Percentiles rank a stretch among this genome's conserved stretches.
These are phyloP conservation scores for Hipparchia sbordonii DNA, from an alignment of 2,888 invertebrate genomes.

Conservation along the genomic window DNA sequence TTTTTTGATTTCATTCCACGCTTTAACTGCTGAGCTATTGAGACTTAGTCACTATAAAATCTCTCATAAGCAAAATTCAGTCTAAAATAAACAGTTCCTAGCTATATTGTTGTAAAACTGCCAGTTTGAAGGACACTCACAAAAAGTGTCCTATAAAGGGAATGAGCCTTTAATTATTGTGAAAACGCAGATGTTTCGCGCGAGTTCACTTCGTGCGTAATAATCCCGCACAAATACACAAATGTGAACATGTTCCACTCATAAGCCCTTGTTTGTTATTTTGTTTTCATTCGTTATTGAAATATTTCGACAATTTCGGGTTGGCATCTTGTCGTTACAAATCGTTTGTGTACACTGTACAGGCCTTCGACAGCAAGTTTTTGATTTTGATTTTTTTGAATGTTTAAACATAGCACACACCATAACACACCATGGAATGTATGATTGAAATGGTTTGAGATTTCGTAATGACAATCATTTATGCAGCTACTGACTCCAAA, in stretches of 20 bases:
- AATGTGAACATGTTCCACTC: slow-evolving; percentile 19
- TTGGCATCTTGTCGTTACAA: too few relatives aligned
- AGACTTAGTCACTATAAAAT: not conserved
- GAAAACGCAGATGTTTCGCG: slow-evolving; percentile 15
- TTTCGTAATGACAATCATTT: too few relatives aligned
- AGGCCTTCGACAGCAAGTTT: too few relatives aligned
- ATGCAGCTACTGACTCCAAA: too few relatives aligned
- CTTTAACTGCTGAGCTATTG: too few relatives aligned
- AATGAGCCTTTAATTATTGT: slow-evolving; percentile 25
- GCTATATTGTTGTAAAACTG: not conserved
- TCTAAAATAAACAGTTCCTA: not conserved
- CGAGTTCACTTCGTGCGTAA: slow-evolving; percentile 15
- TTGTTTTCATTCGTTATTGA: not conserved
- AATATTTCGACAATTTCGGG: not conserved
- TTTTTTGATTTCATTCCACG: too few relatives aligned
- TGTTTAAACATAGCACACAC: too few relatives aligned
- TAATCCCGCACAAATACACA: slow-evolving; percentile 14
- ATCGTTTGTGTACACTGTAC: too few relatives aligned
- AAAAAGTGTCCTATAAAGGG: slow-evolving; percentile 13
- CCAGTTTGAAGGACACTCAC: not conserved
- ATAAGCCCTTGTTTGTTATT: slow-evolving; percentile 21
- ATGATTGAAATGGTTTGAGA: too few relatives aligned
- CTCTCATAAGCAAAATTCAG: not conserved
- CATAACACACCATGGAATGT: too few relatives aligned
- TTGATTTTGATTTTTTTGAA: too few relatives aligned